These are phyloP conservation scores for Rhingia rostrata DNA, from an alignment of 2,888 invertebrate species.

Conservation along the genomic window DNA sequence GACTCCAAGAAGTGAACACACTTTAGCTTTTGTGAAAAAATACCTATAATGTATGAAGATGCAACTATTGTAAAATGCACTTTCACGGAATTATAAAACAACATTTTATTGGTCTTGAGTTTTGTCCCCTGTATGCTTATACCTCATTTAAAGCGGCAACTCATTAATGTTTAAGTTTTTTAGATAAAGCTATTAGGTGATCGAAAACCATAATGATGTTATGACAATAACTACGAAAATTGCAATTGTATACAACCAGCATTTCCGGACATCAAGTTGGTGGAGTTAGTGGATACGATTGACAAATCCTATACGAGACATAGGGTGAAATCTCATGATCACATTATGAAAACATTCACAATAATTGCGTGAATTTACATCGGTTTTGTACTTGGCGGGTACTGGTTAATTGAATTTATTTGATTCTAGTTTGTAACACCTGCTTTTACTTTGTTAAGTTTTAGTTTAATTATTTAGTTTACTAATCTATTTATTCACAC, in stretches of 20 bases:
- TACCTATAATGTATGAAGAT: too few species aligned
- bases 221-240: slow-evolving; percentile 2
- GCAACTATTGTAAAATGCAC: slow-evolving; percentile 12
- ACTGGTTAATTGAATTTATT: neutral
- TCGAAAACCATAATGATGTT: neutral
- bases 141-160: slow-evolving; percentile 3
- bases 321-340: neutral
- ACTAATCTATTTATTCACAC: too few species aligned
- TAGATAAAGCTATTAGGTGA: slow-evolving; percentile 9
- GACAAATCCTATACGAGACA: too few species aligned
- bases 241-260: slow-evolving; percentile 6
- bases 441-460: too few species aligned
- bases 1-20: neutral
- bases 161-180: slow-evolving; percentile 30
- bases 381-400: slow-evolving; percentile 31
- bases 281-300: too few species aligned
- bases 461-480: too few species aligned
- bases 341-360: slow-evolving; percentile 44
- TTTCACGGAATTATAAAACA: slow-evolving; percentile 30
- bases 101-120: neutral
- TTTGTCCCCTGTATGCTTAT: neutral
- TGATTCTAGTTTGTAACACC: too few species aligned
- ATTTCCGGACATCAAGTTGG: neutral
- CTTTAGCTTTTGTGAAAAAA: neutral
- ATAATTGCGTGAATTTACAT: slow-evolving; percentile 16